Conservation (phyloP, 1,140 invertebrate species). For the Acromyrmex charruanus region DNA sequence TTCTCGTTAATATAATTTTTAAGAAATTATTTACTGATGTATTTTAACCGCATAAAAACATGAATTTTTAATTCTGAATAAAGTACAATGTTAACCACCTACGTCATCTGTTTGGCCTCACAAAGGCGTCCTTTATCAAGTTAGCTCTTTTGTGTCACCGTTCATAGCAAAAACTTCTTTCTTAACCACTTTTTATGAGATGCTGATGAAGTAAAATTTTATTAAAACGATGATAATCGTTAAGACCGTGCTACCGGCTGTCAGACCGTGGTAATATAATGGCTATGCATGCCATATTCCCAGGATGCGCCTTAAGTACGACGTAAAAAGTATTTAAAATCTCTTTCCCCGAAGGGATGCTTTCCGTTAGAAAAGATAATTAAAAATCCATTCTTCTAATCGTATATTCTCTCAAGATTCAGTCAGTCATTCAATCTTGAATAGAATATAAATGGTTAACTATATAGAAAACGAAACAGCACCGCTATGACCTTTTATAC, state of each 20-base stretch:
- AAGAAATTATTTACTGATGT: not conserved
- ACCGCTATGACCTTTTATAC: not conserved
- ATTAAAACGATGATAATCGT: conserved; percentile 59
- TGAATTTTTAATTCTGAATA: conserved; percentile 4
- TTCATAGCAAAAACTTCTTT: conserved; percentile 44
- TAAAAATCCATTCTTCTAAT: not conserved
- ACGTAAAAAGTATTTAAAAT: conserved; percentile 52
- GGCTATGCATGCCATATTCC: conserved; percentile 6
- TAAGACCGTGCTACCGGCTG: conserved; percentile 43
- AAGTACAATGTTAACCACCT: conserved; percentile 25
- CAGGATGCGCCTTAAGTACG: conserved; percentile 8
- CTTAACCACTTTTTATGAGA: conserved; percentile 53
- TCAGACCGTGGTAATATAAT: conserved; percentile 27
- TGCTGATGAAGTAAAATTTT: conserved; percentile 58
- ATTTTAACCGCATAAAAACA: not conserved
- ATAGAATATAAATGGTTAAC: conserved; percentile 25
- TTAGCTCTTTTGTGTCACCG: conserved; percentile 54
- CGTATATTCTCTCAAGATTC: conserved; percentile 6
- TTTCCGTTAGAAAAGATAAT: conserved; percentile 2
- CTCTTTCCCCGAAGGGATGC: not conserved
- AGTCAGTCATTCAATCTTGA: not conserved
- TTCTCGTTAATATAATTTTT: not conserved
- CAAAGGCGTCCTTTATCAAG: conserved; percentile 49
- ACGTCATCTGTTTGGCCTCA: conserved; percentile 34
- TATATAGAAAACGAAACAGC: conserved; percentile 10